Evolutionary conservation across 2,113 vertebrate genomes (phyloP).

Genomic region (Procavia capensis): DNA sequence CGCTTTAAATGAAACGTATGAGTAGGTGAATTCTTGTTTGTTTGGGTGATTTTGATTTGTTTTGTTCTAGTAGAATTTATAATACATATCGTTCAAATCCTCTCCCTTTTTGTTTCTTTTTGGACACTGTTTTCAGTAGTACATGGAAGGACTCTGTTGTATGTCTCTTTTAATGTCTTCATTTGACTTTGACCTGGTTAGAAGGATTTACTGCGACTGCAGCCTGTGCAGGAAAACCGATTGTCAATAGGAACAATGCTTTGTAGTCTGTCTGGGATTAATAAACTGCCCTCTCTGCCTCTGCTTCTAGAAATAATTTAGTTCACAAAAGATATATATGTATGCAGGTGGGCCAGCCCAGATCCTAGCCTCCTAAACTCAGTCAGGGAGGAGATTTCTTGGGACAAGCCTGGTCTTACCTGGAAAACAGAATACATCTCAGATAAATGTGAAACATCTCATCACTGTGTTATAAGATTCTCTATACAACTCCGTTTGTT

Average conservation of each 20-base stretch:
- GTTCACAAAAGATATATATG: constrained; percentile 8
- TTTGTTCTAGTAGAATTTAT: neutral
- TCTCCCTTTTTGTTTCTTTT: neutral
- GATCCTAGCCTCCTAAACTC: neutral
- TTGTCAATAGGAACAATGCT: constrained; percentile 71
- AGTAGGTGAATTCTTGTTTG: constrained; percentile 47
- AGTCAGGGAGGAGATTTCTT: neutral
- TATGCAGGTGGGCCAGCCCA: neutral
- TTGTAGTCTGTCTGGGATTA: constrained; percentile 73
- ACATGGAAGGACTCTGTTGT: constrained; percentile 52
- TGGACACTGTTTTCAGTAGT: constrained; percentile 50
- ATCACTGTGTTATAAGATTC: constrained; percentile 32
- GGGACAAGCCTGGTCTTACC: neutral
- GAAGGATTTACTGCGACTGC: constrained; percentile 77
- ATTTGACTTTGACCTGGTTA: constrained; percentile 84
- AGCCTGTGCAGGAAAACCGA: constrained; percentile 45
- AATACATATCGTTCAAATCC: constrained; percentile 60
- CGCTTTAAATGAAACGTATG: constrained; percentile 54
- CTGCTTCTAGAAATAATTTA: constrained; percentile 79
- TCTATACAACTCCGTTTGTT: constrained; percentile 28
- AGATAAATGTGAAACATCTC: constrained; percentile 54
- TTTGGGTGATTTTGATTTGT: neutral
- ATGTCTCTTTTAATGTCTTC: constrained; percentile 73
- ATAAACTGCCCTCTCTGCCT: constrained; percentile 71
- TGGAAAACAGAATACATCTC: constrained; percentile 1